phyloP scores from a whole-genome alignment of 2,113 vertebrate species.

The Larimichthys polyactis region DNA sequence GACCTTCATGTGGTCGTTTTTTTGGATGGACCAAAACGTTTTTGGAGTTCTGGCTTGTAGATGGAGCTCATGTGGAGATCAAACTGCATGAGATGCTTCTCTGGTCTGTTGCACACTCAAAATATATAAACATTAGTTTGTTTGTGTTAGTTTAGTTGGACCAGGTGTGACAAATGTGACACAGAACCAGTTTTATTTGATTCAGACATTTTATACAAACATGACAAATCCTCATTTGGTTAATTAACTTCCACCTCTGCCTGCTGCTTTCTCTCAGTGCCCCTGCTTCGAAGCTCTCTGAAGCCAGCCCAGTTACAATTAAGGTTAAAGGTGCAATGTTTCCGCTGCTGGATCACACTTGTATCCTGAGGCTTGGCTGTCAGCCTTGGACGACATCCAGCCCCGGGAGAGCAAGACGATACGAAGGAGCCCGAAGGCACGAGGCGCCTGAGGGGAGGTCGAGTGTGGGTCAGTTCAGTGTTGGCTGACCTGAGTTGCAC shows the following conservation, averaged over 20 bases:
- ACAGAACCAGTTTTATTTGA: background rate
- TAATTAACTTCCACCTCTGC: background rate
- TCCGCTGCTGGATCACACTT: constrained; percentile 61
- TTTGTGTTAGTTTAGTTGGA: no score
- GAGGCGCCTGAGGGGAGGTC: background rate
- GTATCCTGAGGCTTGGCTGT: constrained; percentile 65
- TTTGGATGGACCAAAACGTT: no score
- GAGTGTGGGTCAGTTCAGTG: constrained; percentile 48
- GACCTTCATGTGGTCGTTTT: no score
- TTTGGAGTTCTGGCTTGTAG: no score
- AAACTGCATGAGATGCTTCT: no score
- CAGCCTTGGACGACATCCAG: constrained; percentile 66
- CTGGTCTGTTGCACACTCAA: no score
- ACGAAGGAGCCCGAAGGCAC: constrained; percentile 23
- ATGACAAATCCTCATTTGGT: background rate
- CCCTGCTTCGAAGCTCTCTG: background rate
- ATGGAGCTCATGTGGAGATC: no score
- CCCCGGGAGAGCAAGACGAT: constrained; percentile 52
- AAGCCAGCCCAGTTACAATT: constrained; percentile 55
- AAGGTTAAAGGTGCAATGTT: constrained; percentile 70
- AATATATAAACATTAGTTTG: no score
- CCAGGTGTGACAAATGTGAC: no score
- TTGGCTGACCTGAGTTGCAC: constrained; percentile 10
- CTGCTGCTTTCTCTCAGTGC: background rate
- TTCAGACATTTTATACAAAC: background rate